Conservation (phyloP, 1,140 invertebrate genomes). For the Cydia strobilella region DNA sequence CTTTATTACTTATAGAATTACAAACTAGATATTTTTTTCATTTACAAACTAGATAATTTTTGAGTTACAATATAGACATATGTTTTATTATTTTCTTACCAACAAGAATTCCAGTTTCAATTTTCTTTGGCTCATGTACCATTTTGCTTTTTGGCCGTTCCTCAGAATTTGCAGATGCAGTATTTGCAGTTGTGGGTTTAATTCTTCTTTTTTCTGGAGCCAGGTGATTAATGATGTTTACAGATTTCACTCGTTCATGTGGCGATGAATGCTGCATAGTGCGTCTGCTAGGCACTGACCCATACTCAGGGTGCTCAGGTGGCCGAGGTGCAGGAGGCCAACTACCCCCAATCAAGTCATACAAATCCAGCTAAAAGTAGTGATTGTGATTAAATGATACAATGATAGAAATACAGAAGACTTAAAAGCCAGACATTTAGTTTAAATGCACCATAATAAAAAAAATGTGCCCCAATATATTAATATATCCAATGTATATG, state of each 20-base stretch:
- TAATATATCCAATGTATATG: too few species aligned
- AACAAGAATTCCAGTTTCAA: constrained; percentile 71
- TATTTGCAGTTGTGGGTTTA: constrained; percentile 41
- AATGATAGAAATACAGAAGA: neutral
- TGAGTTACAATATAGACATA: too few species aligned
- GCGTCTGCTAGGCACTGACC: constrained; percentile 55
- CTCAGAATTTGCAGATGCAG: constrained; percentile 39
- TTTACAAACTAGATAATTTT: too few species aligned
- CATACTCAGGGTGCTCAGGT: constrained; percentile 64
- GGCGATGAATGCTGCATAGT: constrained; percentile 65
- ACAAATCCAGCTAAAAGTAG: constrained; percentile 65
- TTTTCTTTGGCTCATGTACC: constrained; percentile 72
- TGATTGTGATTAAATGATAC: neutral
- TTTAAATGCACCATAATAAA: too few species aligned
- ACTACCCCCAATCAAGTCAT: constrained; percentile 69
- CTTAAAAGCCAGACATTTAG: neutral
- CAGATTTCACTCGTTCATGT: constrained; percentile 67
- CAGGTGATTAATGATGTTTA: constrained; percentile 67
- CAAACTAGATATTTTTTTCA: too few species aligned
- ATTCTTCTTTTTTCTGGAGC: constrained; percentile 59
- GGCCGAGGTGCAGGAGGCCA: constrained; percentile 72
- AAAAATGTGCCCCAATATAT: too few species aligned
- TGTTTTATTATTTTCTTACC: constrained; percentile 51
- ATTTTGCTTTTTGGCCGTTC: constrained; percentile 55
- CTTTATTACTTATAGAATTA: neutral